phyloP scores from a whole-genome alignment of 53 echinoderm and acorn worm genomes.

The Henricia sp. region DNA sequence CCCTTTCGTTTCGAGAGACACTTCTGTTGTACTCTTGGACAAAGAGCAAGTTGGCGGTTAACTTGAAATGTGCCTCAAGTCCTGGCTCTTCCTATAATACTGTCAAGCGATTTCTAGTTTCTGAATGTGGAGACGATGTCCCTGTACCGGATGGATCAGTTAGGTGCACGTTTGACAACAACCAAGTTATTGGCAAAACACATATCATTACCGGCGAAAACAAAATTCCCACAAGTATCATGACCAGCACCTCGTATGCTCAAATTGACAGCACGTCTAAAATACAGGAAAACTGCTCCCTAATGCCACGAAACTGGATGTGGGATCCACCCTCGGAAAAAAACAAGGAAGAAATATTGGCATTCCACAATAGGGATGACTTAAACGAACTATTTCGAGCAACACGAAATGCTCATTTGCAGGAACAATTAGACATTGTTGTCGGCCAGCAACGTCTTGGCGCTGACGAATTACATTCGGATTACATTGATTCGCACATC shows the following conservation, averaged over 20 bases:
- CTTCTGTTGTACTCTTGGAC: too few species aligned
- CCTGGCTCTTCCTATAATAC: too few species aligned
- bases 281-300: constrained; percentile 1
- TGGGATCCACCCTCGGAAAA: not conserved
- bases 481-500: constrained; percentile 24
- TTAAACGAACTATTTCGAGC: not conserved
- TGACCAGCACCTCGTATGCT: constrained; percentile 33
- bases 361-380: not conserved
- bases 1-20: too few species aligned
- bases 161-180: constrained; percentile 34
- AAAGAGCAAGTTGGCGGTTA: too few species aligned
- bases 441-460: not conserved
- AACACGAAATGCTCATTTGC: constrained; percentile 1
- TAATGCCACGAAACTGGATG: constrained; percentile 11
- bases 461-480: not conserved
- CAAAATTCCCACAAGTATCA: constrained; percentile 14
- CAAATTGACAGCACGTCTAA: not conserved
- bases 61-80: too few species aligned
- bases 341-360: not conserved
- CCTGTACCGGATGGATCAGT: constrained; percentile 16
- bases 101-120: constrained; percentile 9
- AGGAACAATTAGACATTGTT: not conserved
- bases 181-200: constrained; percentile 35
- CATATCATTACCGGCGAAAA: constrained; percentile 8
- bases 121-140: not conserved